Base-by-base conservation (phyloP, 2,797 vertebrate species). In the Clarias fuscus region DNA sequence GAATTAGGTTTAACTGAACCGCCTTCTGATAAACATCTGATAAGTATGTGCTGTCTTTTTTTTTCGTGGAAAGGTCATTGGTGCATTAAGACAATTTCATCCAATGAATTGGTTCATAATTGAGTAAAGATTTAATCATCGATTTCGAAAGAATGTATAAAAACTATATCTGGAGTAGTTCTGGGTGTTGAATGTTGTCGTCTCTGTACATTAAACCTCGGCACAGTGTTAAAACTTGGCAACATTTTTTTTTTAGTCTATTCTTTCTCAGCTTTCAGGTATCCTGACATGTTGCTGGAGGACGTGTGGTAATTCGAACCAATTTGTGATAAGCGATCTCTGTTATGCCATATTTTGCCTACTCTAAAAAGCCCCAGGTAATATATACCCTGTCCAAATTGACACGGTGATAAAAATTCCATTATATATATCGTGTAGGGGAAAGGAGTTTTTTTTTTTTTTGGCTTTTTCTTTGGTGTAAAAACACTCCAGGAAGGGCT, bases 81-180 rank as follows among this genome's bases (percentile, higher is more conserved):
- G 81, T 22, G 27, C 43, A 14, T 17, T 71, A 71, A 59, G 65
- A 14, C 81, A 56, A 37, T 70, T 70, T 83, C 65, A 58, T 4
- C 27, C n/a, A 53, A 8, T 14, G 24, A 82, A 68, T 56, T 71
- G 48, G 48, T 71, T 40, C 58, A 70, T 70, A 82, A 82, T 56
- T 33, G 48, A 33, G n/a, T 68, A 11, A 58, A 82, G 81, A 82
- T 82, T 82, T 70, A 56, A 82, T 71, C 71, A 83, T 71, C 71
- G 67, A 83, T 59, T 83, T 53, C 5, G 71, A 59, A 83, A n/a
- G 37, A 53, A 30, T 68, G 64, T 24, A n/a, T 24, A 27, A 27
- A 22, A 82, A 82, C 0, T n/a, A 56, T 53, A 82, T 68, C 80
- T 82, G 40, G 80, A 82, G 48, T 70, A 33, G 70, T 82, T 82